Percentiles rank a stretch among this genome's conserved stretches.
These are phyloP conservation scores for Megaceryle maxima DNA, from an alignment of 2,113 vertebrate genomes.

Conservation along the genomic window DNA sequence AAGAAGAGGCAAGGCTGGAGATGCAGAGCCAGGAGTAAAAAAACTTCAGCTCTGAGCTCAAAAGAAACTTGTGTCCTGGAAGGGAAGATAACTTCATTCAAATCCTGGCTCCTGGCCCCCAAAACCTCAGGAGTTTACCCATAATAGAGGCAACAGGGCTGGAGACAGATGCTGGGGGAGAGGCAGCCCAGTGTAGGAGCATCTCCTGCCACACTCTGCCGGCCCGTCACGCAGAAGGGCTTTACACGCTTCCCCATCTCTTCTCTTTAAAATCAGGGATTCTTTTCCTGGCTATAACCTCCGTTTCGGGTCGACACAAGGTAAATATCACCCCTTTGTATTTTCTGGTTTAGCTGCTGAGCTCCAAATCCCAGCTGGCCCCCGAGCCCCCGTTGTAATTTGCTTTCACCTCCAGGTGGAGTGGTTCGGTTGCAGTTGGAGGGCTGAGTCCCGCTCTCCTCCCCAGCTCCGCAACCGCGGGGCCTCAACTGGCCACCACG, in stretches of 20 bases:
- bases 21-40: background rate
- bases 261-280: background rate
- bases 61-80: background rate
- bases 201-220: background rate
- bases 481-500: background rate
- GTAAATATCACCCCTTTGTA: no score
- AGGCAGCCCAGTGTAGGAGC: fast-evolving
- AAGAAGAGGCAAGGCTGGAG: background rate
- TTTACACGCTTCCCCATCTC: fast-evolving
- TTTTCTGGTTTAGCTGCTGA: background rate
- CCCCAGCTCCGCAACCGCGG: fast-evolving
- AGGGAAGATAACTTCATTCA: background rate
- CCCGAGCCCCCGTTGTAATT: background rate
- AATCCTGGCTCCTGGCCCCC: fast-evolving
- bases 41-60: background rate
- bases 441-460: background rate
- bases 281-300: fast-evolving
- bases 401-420: slow-evolving; percentile 29
- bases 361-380: background rate
- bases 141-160: background rate
- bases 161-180: background rate
- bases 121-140: background rate
- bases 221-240: background rate
- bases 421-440: background rate
- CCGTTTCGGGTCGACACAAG: fast-evolving